Evolutionary conservation across 2,888 invertebrate genomes (phyloP).

Genomic region (Calliopum simillimum): DNA sequence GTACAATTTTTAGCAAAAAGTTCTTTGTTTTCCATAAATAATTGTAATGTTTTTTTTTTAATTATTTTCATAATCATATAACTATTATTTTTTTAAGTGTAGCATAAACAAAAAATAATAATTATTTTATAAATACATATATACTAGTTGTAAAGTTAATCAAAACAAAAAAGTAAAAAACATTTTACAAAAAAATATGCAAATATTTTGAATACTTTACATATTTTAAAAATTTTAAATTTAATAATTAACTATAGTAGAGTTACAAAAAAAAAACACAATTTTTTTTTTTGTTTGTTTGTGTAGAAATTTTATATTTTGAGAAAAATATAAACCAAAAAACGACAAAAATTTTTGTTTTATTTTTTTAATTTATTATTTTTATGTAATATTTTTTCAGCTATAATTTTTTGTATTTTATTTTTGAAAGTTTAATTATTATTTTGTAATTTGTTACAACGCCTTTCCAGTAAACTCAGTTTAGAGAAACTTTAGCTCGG

Average conservation of each 20-base stretch:
- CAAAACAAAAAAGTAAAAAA: constrained; percentile 23
- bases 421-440: constrained; percentile 9
- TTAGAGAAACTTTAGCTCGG: too few species aligned
- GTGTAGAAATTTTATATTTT: constrained; percentile 45
- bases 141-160: constrained; percentile 40
- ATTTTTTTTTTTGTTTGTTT: constrained; percentile 45
- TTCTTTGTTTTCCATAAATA: constrained; percentile 4
- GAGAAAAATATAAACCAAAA: constrained; percentile 41
- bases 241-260: constrained; percentile 21
- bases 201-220: constrained; percentile 27
- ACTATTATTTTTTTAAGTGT: constrained; percentile 26
- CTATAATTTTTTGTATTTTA: constrained; percentile 3
- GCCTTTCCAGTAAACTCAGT: too few species aligned
- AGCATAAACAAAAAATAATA: constrained; percentile 31
- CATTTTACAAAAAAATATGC: constrained; percentile 35
- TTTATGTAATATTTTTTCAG: constrained; percentile 30
- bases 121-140: constrained; percentile 13
- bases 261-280: constrained; percentile 42
- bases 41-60: constrained; percentile 18
- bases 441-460: constrained; percentile 3
- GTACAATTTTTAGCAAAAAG: background rate
- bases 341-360: constrained; percentile 34
- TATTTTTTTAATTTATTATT: constrained; percentile 24
- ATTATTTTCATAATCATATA: background rate
- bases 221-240: constrained; percentile 26